Evolutionary conservation across 2,888 invertebrate species (phyloP), one percentile per base, ranked within the genome.

Genomic region (Flexamia atlantica): DNA sequence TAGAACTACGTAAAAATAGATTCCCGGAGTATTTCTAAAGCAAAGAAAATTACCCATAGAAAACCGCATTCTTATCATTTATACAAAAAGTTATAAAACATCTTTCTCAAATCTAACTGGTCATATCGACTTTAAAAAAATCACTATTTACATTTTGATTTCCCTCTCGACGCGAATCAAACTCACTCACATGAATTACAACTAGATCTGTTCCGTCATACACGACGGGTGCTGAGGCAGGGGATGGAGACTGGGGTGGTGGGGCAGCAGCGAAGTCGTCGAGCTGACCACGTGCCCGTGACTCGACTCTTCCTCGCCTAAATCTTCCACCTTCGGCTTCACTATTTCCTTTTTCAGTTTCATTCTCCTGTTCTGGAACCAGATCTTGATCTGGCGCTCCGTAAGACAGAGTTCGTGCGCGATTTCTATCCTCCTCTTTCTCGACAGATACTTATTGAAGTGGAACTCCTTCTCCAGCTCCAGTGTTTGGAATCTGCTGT

Each of bases 321-420:
- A n/a, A 53, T 53, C 64, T 17, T 83, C 97, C 96, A 97, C 97
- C 93, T 98, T 98, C 96, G 97, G 97, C 93, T 98, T 98, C 92
- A 72, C 74, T 32, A 98, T 97, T 91, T 98, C 98, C 92, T 98
- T 98, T 94, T 98, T 98, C 97, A 97, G 97, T 92, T 98, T 98
- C 98, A 98, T 98, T 90, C 98, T 98, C 98, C 88, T 97, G 97
- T 98, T 98, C 91, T 98, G 98, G 92, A 98, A 97, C 97, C 97
- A 97, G 90, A 97, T 98, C 92, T 98, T 98, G 90, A 98, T 98
- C 93, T 98, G 98, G 89, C 98, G 93, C 91, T 98, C 98, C 88
- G 98, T 98, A 89, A 98, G 94, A 91, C 98, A 97, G 86, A 99
- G 95, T 87, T 97, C 97, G 91, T 98, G 98, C 72, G 98, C 98